Percentiles rank a stretch among this genome's conserved stretches.
Evolutionary conservation across 2,888 invertebrate species (phyloP).

Genomic region (Drosophila histrio): DNA sequence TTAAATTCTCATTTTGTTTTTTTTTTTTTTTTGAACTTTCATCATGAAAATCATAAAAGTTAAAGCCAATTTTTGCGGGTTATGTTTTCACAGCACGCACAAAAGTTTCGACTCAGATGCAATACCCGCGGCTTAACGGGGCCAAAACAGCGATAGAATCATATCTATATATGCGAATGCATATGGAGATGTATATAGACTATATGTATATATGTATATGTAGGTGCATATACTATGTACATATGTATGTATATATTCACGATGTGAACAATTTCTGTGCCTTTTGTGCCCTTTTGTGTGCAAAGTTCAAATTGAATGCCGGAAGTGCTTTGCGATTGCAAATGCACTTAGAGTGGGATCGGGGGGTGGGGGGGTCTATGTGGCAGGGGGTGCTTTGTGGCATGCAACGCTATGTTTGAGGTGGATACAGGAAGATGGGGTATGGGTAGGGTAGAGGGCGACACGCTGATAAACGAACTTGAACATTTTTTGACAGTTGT

Average conservation of each 20-base stretch:
- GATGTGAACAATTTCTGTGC: conserved; percentile 21
- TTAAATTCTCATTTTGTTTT: not conserved
- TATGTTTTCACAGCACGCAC: conserved; percentile 56
- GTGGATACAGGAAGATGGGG: not conserved
- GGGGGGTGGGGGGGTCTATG: not conserved
- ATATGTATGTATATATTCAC: conserved; percentile 1
- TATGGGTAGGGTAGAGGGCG: not conserved
- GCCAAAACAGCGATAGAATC: conserved; percentile 25
- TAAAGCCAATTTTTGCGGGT: conserved; percentile 53
- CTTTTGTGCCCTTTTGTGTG: conserved; percentile 48
- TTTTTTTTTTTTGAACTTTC: conserved; percentile 36
- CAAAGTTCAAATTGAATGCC: conserved; percentile 66
- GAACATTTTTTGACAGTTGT: conserved; percentile 80
- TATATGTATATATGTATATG: conserved; percentile 4
- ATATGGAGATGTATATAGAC: not conserved
- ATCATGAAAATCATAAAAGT: conserved; percentile 64
- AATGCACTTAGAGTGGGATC: conserved; percentile 32
- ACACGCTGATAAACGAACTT: conserved; percentile 72
- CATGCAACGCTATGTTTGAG: not conserved
- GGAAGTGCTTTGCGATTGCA: conserved; percentile 69
- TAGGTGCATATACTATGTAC: no score
- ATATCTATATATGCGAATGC: not conserved
- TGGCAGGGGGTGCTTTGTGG: not conserved
- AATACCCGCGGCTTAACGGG: conserved; percentile 57
- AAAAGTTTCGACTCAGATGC: conserved; percentile 53